phyloP scores from a whole-genome alignment of 2,113 vertebrate species.

The Forbesichthys papilliferus region DNA sequence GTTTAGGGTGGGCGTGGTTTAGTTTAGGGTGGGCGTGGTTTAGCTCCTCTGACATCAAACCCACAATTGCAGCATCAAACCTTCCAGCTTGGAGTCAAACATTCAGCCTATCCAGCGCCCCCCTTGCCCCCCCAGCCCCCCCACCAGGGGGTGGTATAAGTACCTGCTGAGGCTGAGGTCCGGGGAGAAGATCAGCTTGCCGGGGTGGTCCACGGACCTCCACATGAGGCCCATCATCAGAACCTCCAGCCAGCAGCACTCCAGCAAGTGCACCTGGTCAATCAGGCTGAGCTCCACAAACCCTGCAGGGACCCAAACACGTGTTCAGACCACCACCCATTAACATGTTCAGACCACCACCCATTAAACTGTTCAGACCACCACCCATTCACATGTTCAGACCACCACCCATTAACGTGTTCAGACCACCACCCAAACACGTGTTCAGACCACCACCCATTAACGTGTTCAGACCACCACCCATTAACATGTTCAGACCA shows the following conservation, averaged over 20 bases:
- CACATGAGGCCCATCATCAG: conserved; percentile 97
- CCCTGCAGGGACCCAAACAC: conserved; percentile 68
- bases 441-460: too few species aligned
- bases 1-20: too few species aligned
- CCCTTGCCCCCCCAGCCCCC: too few species aligned
- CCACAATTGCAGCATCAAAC: too few species aligned
- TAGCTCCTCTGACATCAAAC: too few species aligned
- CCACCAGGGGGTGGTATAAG: neutral
- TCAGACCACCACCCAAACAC: neutral
- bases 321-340: too few species aligned
- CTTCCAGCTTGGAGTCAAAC: too few species aligned
- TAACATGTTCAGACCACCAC: neutral
- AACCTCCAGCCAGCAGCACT: conserved; percentile 98
- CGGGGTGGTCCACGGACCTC: conserved; percentile 94
- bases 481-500: neutral
- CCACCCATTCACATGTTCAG: too few species aligned
- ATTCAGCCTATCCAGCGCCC: too few species aligned
- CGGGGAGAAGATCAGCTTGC: conserved; percentile 94
- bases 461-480: neutral
- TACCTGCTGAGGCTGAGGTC: conserved; percentile 95
- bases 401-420: neutral
- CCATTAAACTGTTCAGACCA: too few species aligned
- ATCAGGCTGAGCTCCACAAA: conserved; percentile 90
- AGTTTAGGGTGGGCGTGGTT: too few species aligned
- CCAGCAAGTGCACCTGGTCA: conserved; percentile 94